These are phyloP conservation scores for Limenitis camilla DNA, from an alignment of 2,888 invertebrate genomes.

Conservation along the genomic window DNA sequence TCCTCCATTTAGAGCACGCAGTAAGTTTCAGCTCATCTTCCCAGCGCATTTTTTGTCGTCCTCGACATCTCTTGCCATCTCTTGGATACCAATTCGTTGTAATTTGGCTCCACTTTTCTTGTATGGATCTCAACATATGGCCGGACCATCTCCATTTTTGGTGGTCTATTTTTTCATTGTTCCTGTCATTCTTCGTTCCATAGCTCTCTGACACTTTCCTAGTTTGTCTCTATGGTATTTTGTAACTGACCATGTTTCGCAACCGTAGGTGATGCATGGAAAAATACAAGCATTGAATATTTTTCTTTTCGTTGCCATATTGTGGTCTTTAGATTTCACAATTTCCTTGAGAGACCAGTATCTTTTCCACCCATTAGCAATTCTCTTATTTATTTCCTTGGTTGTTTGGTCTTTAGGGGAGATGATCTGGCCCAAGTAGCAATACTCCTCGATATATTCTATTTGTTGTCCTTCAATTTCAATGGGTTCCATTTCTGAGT, in stretches of 20 bases:
- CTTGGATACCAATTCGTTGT: too few relatives aligned
- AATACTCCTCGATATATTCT: slow-evolving; percentile 6
- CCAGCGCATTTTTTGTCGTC: too few relatives aligned
- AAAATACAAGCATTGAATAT: slow-evolving; percentile 19
- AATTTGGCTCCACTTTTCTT: too few relatives aligned
- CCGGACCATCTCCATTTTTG: too few relatives aligned
- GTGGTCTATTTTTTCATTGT: not conserved
- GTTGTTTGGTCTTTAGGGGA: not conserved
- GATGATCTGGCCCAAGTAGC: slow-evolving; percentile 7
- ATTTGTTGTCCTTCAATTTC: slow-evolving; percentile 8
- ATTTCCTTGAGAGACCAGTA: too few relatives aligned
- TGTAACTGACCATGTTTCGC: slow-evolving; percentile 11
- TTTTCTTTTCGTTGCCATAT: slow-evolving; percentile 13
- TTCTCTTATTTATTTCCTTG: too few relatives aligned
- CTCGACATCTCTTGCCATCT: too few relatives aligned
- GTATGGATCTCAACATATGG: too few relatives aligned
- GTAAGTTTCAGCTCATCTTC: too few relatives aligned
- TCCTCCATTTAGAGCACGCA: too few relatives aligned
- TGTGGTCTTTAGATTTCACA: not conserved
- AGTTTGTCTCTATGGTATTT: slow-evolving; percentile 2
- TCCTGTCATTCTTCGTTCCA: slow-evolving; percentile 1
- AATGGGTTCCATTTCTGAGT: not conserved
- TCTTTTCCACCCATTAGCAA: too few relatives aligned
- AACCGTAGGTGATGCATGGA: slow-evolving; percentile 20
- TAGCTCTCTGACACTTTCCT: not conserved